Evolutionary conservation across 2,888 invertebrate species (phyloP), one percentile per base, ranked within the genome.

Genomic region (Drosophila vallismaia): DNA sequence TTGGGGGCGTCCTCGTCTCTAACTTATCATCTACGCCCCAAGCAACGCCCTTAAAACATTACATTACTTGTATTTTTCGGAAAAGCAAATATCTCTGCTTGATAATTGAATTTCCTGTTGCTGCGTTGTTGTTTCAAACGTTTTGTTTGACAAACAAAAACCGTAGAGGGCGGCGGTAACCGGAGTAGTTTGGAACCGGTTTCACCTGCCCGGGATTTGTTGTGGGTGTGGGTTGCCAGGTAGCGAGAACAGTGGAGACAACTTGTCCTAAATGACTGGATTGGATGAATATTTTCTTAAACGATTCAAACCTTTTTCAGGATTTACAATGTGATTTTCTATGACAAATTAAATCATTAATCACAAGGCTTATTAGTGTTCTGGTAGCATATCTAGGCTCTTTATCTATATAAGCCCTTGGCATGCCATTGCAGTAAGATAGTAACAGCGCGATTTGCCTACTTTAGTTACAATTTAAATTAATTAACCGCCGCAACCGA

Each of bases 121-220:
- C 56, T 36, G n/a, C n/a, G n/a, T n/a, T n/a, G 66, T 1, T 19
- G 66, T 50, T 64, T 48, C 51, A 45, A 67, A 46, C 50, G 40
- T 52, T 79, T 74, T 84, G 84, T 80, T 77, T 81, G 64, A 31
- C 68, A 81, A 80, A 72, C 70, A 82, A 74, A 57, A 71, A 63
- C 63, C 45, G 66, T 44, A 29, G 12, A 54, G 29, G 56, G 14
- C 48, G 33, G 29, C 9, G 33, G 51, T 10, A 56, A 56, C 56
- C 36, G 50, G 50, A 66, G 52, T n/a, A 19, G 67, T 12, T 24
- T 45, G 40, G 66, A 53, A 69, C 36, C 75, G 75, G 75, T 69
- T 69, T 67, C 63, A 45, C 51, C 44, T 52, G 51, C 8, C 51
- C 52, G 66, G 52, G 44, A 63, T 66, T 52, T 63, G 66, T 63